Conservation (phyloP, 2,888 invertebrate genomes). For the Chymomyza fuscimana region DNA sequence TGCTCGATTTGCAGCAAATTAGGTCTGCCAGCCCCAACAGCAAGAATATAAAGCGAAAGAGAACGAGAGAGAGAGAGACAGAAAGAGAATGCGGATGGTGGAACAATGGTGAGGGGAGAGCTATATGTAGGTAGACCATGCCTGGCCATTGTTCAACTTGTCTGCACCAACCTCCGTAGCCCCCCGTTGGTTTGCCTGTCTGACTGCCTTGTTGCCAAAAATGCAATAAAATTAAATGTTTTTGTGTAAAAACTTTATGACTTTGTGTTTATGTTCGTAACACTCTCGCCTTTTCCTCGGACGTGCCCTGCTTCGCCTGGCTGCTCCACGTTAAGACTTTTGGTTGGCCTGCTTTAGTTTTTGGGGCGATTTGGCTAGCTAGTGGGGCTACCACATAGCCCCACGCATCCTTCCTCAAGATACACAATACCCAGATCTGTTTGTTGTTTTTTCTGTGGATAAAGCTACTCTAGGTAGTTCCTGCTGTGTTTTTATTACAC, state of each 20-base stretch:
- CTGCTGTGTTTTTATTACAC: conserved; percentile 23
- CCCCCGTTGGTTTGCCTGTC: background rate
- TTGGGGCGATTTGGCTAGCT: conserved; percentile 40
- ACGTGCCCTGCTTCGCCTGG: conserved; percentile 20
- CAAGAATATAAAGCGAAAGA: background rate
- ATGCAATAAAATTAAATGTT: conserved; percentile 74
- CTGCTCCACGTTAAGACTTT: conserved; percentile 47
- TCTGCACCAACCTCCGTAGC: conserved; percentile 1
- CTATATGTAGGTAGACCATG: conserved; percentile 52
- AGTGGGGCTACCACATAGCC: conserved; percentile 2
- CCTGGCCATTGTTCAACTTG: conserved; percentile 12
- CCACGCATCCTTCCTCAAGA: background rate
- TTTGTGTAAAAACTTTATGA: conserved; percentile 73
- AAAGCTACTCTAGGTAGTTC: conserved; percentile 9
- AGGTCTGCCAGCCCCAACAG: conserved; percentile 51
- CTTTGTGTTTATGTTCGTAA: conserved; percentile 71
- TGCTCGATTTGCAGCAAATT: conserved; percentile 71
- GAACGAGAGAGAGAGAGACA: background rate
- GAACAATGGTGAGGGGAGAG: conserved; percentile 3
- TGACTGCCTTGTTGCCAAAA: conserved; percentile 52
- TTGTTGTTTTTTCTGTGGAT: background rate
- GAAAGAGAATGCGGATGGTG: background rate
- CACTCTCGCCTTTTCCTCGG: conserved; percentile 43
- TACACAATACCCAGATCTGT: background rate
- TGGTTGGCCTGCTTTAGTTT: conserved; percentile 69